Conservation (phyloP, 2,888 invertebrate species). For the Schizaphis graminum region DNA sequence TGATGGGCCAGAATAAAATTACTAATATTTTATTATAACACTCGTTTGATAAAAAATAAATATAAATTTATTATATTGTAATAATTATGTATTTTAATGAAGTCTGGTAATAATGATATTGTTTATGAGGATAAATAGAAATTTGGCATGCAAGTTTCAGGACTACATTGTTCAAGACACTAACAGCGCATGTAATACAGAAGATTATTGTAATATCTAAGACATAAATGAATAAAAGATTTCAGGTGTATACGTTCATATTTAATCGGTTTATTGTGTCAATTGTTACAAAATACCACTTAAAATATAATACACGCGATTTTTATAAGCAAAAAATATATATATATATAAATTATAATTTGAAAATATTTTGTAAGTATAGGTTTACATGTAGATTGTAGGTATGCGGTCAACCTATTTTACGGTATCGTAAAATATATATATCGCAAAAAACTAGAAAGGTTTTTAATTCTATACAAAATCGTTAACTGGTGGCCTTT, state of each 20-base stretch:
- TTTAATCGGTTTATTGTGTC: not conserved
- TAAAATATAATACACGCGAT: not conserved
- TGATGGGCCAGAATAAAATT: not conserved
- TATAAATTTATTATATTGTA: not conserved
- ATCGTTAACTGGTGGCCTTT: too few species aligned
- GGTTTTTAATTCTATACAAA: not conserved
- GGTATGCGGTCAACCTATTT: not conserved
- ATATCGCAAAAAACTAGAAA: not conserved
- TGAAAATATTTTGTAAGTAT: not conserved
- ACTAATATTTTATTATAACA: not conserved
- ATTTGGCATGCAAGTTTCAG: not conserved
- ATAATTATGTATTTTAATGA: not conserved
- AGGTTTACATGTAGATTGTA: not conserved
- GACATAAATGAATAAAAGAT: not conserved
- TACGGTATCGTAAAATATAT: not conserved
- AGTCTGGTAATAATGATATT: not conserved
- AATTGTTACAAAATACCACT: not conserved
- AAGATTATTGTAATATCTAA: not conserved
- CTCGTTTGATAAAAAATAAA: not conserved
- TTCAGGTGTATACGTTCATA: not conserved
- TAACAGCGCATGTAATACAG: not conserved
- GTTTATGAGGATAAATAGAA: not conserved
- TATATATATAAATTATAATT: not conserved
- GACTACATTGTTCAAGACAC: not conserved
- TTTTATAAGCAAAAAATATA: not conserved